phyloP scores from a whole-genome alignment of 2,113 vertebrate genomes.

The Petromus typicus region DNA sequence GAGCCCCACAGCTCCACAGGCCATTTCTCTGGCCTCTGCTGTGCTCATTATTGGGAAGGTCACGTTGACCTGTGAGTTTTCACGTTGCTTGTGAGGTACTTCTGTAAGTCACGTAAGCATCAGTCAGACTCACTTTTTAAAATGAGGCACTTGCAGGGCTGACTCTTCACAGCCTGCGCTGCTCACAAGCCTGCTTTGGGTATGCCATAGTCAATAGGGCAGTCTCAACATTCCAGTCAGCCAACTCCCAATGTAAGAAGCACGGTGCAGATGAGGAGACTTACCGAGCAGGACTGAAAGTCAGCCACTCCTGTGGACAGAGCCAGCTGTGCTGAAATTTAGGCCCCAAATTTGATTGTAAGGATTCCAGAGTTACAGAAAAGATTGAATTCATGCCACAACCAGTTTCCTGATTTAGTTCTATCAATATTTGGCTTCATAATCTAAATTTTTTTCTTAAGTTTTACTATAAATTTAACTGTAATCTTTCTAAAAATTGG shows the following conservation, averaged over 20 bases:
- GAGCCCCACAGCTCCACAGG: too few relatives aligned
- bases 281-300: background rate
- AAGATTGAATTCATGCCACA: background rate
- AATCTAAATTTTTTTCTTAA: background rate
- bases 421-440: background rate
- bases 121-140: too few relatives aligned
- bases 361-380: background rate
- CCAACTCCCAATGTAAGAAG: background rate
- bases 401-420: background rate
- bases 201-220: too few relatives aligned
- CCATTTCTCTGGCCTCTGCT: too few relatives aligned
- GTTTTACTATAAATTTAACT: background rate
- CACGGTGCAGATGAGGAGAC: background rate
- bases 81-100: too few relatives aligned
- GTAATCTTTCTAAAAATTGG: background rate
- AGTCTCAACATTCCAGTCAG: background rate
- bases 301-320: background rate
- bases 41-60: too few relatives aligned
- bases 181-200: too few relatives aligned
- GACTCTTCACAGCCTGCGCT: too few relatives aligned
- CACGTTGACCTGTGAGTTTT: too few relatives aligned
- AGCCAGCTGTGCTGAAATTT: background rate
- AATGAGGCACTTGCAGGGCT: too few relatives aligned
- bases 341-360: background rate
- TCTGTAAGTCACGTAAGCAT: too few relatives aligned